Percentiles rank a stretch among this genome's conserved stretches.
These are phyloP conservation scores for Xestobium rufovillosum DNA, from an alignment of 2,888 invertebrate genomes.

Conservation along the genomic window DNA sequence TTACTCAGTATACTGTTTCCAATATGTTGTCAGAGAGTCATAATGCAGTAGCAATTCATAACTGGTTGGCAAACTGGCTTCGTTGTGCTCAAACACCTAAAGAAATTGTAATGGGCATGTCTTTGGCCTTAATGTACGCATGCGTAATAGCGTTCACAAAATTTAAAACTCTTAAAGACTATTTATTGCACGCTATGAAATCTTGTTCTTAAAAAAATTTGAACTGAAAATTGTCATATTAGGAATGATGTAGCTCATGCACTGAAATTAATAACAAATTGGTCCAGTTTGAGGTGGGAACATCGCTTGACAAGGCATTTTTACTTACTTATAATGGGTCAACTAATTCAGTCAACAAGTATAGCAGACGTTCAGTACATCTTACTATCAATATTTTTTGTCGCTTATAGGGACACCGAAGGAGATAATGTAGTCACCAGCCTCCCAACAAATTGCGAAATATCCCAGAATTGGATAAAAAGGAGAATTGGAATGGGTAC, in stretches of 20 bases:
- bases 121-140: conserved; percentile 16
- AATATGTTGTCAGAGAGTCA: conserved; percentile 20
- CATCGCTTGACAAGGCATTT: conserved; percentile 8
- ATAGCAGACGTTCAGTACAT: conserved; percentile 6
- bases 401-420: conserved; percentile 10
- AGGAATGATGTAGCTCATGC: conserved; percentile 7
- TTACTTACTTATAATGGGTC: conserved; percentile 10
- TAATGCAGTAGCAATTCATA: conserved; percentile 12
- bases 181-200: conserved; percentile 3
- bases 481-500: conserved; percentile 3
- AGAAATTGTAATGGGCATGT: conserved; percentile 18
- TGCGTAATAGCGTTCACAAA: conserved; percentile 1
- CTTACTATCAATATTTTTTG: conserved; percentile 8
- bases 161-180: conserved; percentile 5
- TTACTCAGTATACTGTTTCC: conserved; percentile 20
- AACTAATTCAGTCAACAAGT: conserved; percentile 9
- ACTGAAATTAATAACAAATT: conserved; percentile 5
- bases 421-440: conserved; percentile 6
- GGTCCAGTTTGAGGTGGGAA: conserved; percentile 7
- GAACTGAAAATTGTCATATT: conserved; percentile 7
- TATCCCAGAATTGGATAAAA: conserved; percentile 6
- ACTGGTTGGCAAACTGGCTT: conserved; percentile 18
- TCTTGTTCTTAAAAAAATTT: background rate
- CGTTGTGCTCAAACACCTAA: conserved; percentile 13
- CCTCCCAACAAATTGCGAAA: conserved; percentile 4